Evolutionary conservation across 2,113 vertebrate species (phyloP), one percentile per base, ranked within the genome.

Genomic region (Eudyptes chrysolophus): DNA sequence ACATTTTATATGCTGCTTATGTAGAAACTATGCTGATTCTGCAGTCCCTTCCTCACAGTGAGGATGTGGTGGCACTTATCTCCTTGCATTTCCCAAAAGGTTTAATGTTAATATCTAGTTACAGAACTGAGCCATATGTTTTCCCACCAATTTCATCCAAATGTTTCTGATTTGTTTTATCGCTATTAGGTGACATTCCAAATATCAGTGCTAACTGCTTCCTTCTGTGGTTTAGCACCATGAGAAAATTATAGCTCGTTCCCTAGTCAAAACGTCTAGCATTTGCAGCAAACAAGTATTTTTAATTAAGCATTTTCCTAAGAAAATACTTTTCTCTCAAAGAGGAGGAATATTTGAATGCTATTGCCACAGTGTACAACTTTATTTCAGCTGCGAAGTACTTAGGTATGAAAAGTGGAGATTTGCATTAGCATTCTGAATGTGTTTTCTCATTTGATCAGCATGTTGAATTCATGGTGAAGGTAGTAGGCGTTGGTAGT

Each of bases 91-190:
- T 93, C 94, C 94, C 84, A 29, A 44, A 85, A 97, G 78, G 34
- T 58, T 85, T 36, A 25, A 32, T 78, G 72, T 62, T 96, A 80
- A 65, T 83, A 87, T 94, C 74, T 82, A 69, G 75, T 95, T 96
- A 65, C 87, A 84, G 84, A 95, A 81, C 42, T 21, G 44, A 93
- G 70, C 89, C 95, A 88, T 91, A 78, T 96, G 94, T 90, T 95
- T 97, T 97, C 93, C 95, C 96, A 96, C 89, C 89, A 58, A 0
- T 94, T 93, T 69, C 0, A 0, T 87, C 89, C 92, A 96, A 97
- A 72, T 96, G 96, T 97, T 97, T 96, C 84, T 86, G 87, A 90
- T 97, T 96, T 87, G 87, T 92, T 94, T 92, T 93, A 96, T 95
- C 10, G 1, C 70, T 88, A 55, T 95, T 96, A 97, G 92, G 93